Conservation (phyloP, 2,113 vertebrate species). For the Brevimyrus niger region DNA sequence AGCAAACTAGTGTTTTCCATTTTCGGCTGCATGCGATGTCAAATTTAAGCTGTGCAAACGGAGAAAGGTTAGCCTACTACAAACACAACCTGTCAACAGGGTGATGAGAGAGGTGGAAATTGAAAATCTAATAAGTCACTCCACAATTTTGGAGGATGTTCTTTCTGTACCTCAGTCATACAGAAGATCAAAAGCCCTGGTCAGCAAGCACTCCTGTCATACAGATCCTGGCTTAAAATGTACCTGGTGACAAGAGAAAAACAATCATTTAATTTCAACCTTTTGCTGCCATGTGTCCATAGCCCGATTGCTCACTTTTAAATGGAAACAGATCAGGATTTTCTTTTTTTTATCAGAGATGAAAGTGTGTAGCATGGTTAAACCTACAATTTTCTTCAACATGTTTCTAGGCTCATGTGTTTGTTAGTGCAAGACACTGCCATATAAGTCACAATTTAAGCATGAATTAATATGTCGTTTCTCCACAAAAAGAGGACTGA, state of each 20-base stretch:
- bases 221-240: background rate
- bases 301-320: background rate
- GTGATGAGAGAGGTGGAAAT: conserved; percentile 1
- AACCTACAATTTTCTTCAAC: background rate
- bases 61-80: background rate
- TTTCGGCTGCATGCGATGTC: background rate
- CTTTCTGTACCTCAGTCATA: background rate
- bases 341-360: background rate
- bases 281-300: background rate
- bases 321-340: background rate
- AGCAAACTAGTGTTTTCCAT: background rate
- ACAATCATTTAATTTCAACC: background rate
- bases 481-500: background rate
- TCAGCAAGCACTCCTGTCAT: background rate
- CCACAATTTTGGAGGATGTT: background rate
- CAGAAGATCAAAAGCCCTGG: background rate
- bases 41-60: background rate
- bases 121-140: conserved; percentile 9
- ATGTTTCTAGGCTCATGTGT: background rate
- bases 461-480: background rate
- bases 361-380: background rate
- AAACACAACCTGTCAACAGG: background rate
- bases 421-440: background rate
- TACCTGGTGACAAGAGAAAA: background rate
- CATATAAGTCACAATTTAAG: background rate